These are phyloP conservation scores for Aplochiton taeniatus DNA, from an alignment of 2,797 vertebrate species.

Conservation along the genomic window DNA sequence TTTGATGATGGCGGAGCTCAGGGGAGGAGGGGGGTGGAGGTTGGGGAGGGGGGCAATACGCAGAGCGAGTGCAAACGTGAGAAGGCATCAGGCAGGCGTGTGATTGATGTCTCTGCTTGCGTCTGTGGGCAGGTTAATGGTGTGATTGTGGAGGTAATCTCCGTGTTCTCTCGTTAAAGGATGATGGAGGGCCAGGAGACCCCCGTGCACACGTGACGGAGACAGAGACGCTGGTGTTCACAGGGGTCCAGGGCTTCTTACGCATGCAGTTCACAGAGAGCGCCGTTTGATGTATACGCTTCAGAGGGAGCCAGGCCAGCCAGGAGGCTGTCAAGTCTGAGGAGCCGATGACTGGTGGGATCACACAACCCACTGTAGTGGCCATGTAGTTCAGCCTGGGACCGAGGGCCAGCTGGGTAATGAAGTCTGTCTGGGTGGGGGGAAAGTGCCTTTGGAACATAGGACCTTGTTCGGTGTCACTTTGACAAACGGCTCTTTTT, in stretches of 20 bases:
- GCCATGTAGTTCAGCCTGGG: conserved; percentile 25
- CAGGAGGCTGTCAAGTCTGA: conserved; percentile 22
- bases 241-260: conserved; percentile 35
- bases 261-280: conserved; percentile 34
- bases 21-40: not conserved
- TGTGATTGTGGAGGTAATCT: conserved; percentile 78
- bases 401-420: conserved; percentile 26
- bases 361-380: conserved; percentile 33
- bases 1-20: conserved; percentile 47
- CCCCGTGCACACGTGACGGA: conserved; percentile 37
- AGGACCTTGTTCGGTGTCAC: conserved; percentile 20
- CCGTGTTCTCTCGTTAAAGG: conserved; percentile 73
- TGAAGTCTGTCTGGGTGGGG: conserved; percentile 38
- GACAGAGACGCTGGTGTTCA: conserved; percentile 48
- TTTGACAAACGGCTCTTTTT: not conserved
- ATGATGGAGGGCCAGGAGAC: conserved; percentile 69
- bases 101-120: conserved; percentile 69
- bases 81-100: conserved; percentile 55
- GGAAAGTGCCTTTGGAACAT: conserved; percentile 20
- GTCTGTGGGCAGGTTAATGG: conserved; percentile 75
- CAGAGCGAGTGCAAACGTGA: conserved; percentile 43
- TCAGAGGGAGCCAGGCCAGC: conserved; percentile 28
- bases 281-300: conserved; percentile 35
- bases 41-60: conserved; percentile 1
- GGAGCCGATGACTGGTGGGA: conserved; percentile 31